Base-by-base conservation (phyloP, 2,797 vertebrate genomes). In the Brotula barbata region DNA sequence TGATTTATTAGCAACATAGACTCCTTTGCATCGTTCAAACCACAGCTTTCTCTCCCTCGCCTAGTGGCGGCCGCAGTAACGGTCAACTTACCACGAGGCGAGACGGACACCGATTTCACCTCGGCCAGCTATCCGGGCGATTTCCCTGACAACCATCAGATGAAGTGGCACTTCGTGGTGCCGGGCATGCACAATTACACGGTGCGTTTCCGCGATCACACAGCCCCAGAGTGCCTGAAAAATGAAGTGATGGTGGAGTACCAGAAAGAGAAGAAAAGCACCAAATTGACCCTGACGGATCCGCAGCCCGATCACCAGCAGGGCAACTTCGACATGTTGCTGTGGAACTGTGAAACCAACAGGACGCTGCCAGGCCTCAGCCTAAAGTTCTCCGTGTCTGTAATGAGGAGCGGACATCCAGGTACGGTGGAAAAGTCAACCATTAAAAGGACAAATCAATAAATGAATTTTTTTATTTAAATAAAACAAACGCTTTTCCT, bases 151-250 rank as follows among this genome's bases (percentile, higher is more conserved):
- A 73, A 89, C 0, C 83, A 93, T 61, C 87, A 90, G 51, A 93
- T 95, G 89, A 91, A 82, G 0, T 99, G 96, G 96, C 88, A 93
- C 68, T 96, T 98, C 20, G 56, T 70, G 0, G 33, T 98, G 15
- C 95, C 94, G 0, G 66, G 79, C 2, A 91, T 80, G 80, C 89
- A 97, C 87, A 93, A 96, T 86, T 95, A 94, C 51, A 91, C 88
- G 0, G 68, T 99, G 37, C 49, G 41, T 21, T 92, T 97, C 73
- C 78, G 58, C 33, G 68, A 88, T 2, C 86, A 90, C 76, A 92
- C 64, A 0, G 42, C 76, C n/a, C 94, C 96, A 6, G 88, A 90
- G 45, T 99, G 97, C 0, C 89, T 90, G 47, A 88, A 47, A 22
- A 88, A 89, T n/a, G 77, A 87, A 1, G 92, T 93, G 40, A 71